Evolutionary conservation across 2,113 vertebrate genomes (phyloP), one percentile per base, ranked within the genome.

Genomic region (Dendrocopos noguchii): DNA sequence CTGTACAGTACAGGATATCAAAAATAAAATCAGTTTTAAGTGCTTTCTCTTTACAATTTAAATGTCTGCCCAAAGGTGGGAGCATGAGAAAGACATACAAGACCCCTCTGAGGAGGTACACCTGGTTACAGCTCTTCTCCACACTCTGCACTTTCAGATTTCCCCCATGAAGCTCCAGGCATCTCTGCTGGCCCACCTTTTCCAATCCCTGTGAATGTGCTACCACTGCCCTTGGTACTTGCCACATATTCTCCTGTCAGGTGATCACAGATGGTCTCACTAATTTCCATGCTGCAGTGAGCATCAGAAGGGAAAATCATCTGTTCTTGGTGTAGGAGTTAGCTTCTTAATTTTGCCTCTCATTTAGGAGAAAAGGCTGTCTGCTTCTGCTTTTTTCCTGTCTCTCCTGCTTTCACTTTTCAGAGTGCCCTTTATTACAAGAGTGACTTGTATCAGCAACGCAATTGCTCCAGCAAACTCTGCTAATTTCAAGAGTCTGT

Each of bases 401-500:
- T n/a, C 50, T 29, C 66, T 53, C 7, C 13, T 5, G 6, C 29
- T 59, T 84, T 19, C 15, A 29, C 39, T 87, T 90, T 86, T 59
- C 74, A 39, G 15, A 72, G 50, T 73, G 46, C 16, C 52, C 52
- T 95, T 94, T 93, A 70, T 82, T 87, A 73, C 2, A 0, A 90
- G 64, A 71, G 39, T 72, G 71, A 68, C 72, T 94, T 84, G 60
- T 90, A 82, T 77, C 53, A 78, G 81, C 79, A 88, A 29, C 80
- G 28, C 78, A 74, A 67, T 82, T 95, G 71, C 44, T 86, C 70
- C 75, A 88, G 66, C 27, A 55, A 94, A 78, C 47, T 87, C 82
- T 76, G 66, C 56, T 86, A 56, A 88, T 93, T 95, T 92, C 72
- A 79, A 46, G 63, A 79, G 55, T 33, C 81, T 87, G 71, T 56